Evolutionary conservation across 23 tunicate genomes (phyloP), one percentile per base, ranked within the genome.

Genomic region (Oikopleura dioica): DNA sequence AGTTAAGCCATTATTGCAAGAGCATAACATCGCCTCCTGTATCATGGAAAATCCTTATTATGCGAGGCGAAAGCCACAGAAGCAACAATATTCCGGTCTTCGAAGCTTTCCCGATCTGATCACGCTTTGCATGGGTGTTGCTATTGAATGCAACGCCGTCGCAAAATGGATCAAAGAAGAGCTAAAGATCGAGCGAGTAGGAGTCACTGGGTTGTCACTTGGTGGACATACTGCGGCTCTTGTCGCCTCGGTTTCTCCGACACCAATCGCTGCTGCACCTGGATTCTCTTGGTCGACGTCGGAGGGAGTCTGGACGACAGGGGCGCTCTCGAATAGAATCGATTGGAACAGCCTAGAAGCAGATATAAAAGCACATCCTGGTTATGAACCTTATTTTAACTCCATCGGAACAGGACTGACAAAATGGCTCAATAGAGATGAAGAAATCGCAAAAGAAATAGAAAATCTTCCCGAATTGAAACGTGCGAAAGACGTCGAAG

Each of bases 271-370:
- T 1, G 68, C 84, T 37, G 77, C 82, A 1, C 96, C 96, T 1
- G 84, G 96, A 68, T 81, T 89, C 86, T 89, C 96, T 4, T 89
- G 96, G 96, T 79, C 96, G 2, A 84, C 96, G 23, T 80, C 96
- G 1, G 84, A 89, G 30, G 91, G 84, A 31, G 96, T 89, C 0
- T 89, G 89, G 89, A 89, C 89, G 26, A 86, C 84, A 36, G 96
- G 96, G 5, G 96, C 84, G 24, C 36, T 89, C 38, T 84, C 89
- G 75, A 81, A 79, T 35, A 76, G 86, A 1, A 77, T 89, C 23
- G 86, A 89, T 24, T 89, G 96, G 96, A 59, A 86, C 36, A 77
- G 78, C 30, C 69, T 89, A 63, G 89, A 89, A 77, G 30, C 50
- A 0, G 81, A 89, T 51, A 82, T 81, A 38, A 59, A 80, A 0